Evolutionary conservation across 2,797 vertebrate genomes (phyloP).

Genomic region (Aulostomus chinensis): DNA sequence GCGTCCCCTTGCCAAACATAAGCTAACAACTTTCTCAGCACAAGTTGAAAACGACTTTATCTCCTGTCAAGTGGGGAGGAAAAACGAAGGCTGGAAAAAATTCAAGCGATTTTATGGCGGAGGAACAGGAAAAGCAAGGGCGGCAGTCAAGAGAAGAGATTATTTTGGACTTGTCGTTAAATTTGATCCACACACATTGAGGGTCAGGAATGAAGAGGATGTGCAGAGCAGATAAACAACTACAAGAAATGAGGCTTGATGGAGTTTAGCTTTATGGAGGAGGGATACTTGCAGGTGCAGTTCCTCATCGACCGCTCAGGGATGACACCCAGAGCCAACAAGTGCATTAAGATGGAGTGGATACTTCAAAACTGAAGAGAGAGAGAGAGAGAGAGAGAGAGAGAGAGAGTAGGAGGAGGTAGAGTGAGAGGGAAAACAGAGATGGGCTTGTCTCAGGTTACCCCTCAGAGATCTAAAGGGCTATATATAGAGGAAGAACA

Average conservation of each 20-base stretch:
- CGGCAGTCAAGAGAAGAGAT: conserved; percentile 24
- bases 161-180: conserved; percentile 72
- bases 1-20: conserved; percentile 22
- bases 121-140: background rate
- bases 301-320: background rate
- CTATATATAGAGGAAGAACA: conserved; percentile 74
- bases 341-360: conserved; percentile 16
- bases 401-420: conserved; percentile 3
- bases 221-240: conserved; percentile 31
- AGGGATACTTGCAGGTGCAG: conserved; percentile 5
- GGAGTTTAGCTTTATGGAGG: conserved; percentile 3
- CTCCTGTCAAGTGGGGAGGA: background rate
- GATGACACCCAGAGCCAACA: conserved; percentile 12
- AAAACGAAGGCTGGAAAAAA: background rate
- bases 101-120: too few relatives aligned
- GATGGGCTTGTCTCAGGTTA: conserved; percentile 67
- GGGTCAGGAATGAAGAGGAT: conserved; percentile 32
- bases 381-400: conserved; percentile 27
- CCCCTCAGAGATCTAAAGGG: conserved; percentile 66
- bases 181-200: conserved; percentile 62
- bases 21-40: conserved; percentile 7
- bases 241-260: conserved; percentile 9
- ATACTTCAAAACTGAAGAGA: conserved; percentile 26
- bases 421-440: conserved; percentile 43
- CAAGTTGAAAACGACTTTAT: conserved; percentile 15